A percentile compares a stretch with the other conserved stretches of the same genome.
Evolutionary conservation across 2,113 vertebrate species (phyloP).

Genomic region (Chamaetylas fuelleborni): DNA sequence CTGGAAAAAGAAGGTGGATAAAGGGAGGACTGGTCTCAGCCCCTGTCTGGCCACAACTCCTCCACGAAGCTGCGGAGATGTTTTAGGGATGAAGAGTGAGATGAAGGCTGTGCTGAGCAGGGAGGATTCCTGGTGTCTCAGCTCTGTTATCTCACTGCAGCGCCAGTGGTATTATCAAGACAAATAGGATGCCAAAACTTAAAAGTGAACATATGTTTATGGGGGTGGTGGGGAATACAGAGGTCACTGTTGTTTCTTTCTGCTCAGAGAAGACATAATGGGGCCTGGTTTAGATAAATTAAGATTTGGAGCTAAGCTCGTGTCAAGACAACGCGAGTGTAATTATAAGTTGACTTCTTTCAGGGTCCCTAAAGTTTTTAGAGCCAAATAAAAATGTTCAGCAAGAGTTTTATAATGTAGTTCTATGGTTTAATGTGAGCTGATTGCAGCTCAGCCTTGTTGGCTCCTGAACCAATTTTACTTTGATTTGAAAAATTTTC

Average conservation of each 20-base stretch:
- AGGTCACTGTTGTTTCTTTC: conserved; percentile 50
- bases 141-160: neutral
- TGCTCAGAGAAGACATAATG: conserved; percentile 44
- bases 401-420: neutral
- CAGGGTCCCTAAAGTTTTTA: conserved; percentile 9
- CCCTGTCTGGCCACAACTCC: rapidly evolving
- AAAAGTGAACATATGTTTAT: conserved; percentile 54
- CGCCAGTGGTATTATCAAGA: conserved; percentile 58
- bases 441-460: neutral
- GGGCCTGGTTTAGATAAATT: conserved; percentile 58
- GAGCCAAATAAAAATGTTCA: conserved; percentile 45
- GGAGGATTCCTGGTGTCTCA: conserved; percentile 13
- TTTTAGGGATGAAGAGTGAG: neutral
- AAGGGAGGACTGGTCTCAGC: neutral
- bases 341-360: conserved; percentile 47
- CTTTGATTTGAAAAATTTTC: neutral
- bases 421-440: neutral
- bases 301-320: conserved; percentile 22
- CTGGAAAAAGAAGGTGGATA: neutral
- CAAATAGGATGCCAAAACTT: conserved; percentile 43
- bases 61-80: rapidly evolving
- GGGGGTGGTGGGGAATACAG: conserved; percentile 51
- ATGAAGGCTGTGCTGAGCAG: neutral
- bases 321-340: conserved; percentile 23
- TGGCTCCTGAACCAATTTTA: neutral